Evolutionary conservation across 1,140 invertebrate genomes (phyloP).

Genomic region (Octopus sinensis): DNA sequence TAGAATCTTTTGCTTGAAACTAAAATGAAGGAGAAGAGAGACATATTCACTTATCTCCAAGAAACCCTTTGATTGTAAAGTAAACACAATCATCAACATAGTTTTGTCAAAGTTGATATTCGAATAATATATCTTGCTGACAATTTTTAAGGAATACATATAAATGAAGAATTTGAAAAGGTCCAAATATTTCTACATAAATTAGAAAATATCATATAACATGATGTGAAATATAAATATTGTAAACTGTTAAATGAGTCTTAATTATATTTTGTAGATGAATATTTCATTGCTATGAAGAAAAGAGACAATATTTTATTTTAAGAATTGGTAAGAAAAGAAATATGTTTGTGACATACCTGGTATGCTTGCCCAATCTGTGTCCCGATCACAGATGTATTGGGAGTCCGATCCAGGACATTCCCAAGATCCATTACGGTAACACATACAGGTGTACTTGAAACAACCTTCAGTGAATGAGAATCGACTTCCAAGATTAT

Average conservation of each 20-base stretch:
- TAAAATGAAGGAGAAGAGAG: not conserved
- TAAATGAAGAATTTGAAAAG: too few relatives aligned
- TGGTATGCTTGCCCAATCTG: not conserved
- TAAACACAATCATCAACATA: not conserved
- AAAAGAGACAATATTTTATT: not conserved
- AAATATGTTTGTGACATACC: not conserved
- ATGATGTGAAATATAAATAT: too few relatives aligned
- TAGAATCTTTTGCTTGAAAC: not conserved
- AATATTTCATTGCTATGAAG: not conserved
- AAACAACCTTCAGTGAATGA: conserved; percentile 27
- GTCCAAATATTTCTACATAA: too few relatives aligned
- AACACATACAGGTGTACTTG: conserved; percentile 36
- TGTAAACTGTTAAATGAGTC: too few relatives aligned
- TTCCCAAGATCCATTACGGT: conserved; percentile 31
- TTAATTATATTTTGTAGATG: too few relatives aligned
- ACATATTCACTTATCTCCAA: not conserved
- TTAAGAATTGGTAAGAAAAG: not conserved
- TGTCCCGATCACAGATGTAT: conserved; percentile 22
- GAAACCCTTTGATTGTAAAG: not conserved
- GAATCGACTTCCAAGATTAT: not conserved
- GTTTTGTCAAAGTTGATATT: not conserved
- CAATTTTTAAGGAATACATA: too few relatives aligned
- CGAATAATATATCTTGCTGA: not conserved
- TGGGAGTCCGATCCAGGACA: conserved; percentile 28
- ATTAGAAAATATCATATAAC: too few relatives aligned